Conservation (phyloP, 2,888 invertebrate genomes). For the Cordilura impudica region DNA sequence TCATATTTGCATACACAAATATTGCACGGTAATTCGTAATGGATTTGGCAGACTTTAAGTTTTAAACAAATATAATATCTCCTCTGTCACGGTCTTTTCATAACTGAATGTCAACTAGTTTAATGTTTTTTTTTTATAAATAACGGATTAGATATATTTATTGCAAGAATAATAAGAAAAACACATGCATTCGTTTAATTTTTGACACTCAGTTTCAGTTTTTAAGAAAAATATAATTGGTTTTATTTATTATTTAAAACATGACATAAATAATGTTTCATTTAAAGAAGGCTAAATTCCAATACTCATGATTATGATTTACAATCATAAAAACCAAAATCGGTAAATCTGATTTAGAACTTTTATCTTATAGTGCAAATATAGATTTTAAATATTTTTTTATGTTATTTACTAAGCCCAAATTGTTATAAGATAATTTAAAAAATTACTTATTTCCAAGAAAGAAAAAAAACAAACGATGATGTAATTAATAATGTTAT, state of each 20-base stretch:
- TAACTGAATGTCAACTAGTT: constrained; percentile 54
- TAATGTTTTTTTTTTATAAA: constrained; percentile 7
- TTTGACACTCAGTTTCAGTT: neutral
- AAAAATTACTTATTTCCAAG: no score
- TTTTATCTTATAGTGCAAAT: neutral
- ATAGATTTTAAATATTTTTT: neutral
- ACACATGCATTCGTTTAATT: neutral
- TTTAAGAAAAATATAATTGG: neutral
- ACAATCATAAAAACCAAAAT: neutral
- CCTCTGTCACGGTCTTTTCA: constrained; percentile 46
- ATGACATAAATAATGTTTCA: neutral
- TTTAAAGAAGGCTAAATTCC: neutral
- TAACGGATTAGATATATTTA: neutral
- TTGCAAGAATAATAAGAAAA: neutral
- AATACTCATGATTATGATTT: neutral
- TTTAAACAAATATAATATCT: constrained; percentile 3
- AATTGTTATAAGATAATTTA: no score
- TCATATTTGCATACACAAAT: neutral
- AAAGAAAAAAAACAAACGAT: no score
- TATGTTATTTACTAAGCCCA: no score
- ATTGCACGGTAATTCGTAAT: constrained; percentile 1
- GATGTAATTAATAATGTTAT: no score
- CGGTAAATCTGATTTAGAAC: neutral
- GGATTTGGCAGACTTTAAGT: neutral
- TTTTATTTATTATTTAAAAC: neutral